Conservation (phyloP, 2,113 vertebrate species). For the Mugil cephalus region DNA sequence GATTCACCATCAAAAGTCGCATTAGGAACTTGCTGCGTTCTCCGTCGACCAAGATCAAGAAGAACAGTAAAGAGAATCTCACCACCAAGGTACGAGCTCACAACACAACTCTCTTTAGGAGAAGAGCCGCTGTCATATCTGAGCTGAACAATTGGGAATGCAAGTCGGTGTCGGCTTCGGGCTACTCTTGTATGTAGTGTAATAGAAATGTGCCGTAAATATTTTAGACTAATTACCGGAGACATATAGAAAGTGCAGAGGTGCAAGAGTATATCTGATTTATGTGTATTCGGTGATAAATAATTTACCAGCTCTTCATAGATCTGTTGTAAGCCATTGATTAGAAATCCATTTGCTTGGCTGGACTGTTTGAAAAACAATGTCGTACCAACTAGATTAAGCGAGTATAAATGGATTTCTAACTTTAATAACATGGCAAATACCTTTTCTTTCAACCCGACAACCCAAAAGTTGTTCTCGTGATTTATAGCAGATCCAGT, state of each 20-base stretch:
- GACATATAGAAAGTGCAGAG: too few species aligned
- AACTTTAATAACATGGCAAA: too few species aligned
- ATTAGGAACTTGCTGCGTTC: conserved; percentile 79
- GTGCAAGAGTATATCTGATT: too few species aligned
- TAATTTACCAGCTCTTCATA: not conserved
- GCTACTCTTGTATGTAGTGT: too few species aligned
- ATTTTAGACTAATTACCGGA: too few species aligned
- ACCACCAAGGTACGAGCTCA: conserved; percentile 59
- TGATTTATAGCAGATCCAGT: not conserved
- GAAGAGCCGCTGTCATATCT: too few species aligned
- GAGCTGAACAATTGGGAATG: too few species aligned
- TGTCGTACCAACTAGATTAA: not conserved
- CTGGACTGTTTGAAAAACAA: not conserved
- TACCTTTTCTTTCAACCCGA: too few species aligned
- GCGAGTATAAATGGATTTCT: not conserved
- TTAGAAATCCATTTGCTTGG: not conserved
- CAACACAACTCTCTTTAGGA: too few species aligned
- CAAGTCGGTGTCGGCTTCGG: too few species aligned
- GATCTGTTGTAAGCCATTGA: not conserved
- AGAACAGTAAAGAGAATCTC: conserved; percentile 54
- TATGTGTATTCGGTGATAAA: not conserved
- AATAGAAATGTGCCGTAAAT: too few species aligned
- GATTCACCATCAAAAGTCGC: conserved; percentile 73
- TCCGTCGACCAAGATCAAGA: conserved; percentile 65
- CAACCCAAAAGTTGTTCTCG: not conserved